Evolutionary conservation across 2,113 vertebrate genomes (phyloP).

Genomic region (Antigone vipio): DNA sequence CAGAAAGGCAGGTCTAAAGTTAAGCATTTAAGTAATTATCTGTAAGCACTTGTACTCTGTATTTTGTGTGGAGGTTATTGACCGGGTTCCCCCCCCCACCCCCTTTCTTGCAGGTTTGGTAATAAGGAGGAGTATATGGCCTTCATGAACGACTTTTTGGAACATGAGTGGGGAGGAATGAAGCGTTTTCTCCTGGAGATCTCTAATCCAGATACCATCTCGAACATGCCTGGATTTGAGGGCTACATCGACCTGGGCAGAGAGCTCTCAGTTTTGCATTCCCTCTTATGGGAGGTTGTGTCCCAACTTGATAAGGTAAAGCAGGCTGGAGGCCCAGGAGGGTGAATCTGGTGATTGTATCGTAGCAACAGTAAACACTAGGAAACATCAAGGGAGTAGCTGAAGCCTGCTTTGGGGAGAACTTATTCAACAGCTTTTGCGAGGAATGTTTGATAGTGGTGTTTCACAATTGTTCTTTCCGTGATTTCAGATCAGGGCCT

Average conservation of each 20-base stretch:
- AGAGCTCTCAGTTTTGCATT: conserved; percentile 92
- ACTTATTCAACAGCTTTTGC: background rate
- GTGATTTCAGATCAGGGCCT: background rate
- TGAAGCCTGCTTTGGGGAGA: background rate
- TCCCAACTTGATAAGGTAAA: conserved; percentile 96
- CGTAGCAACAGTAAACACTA: background rate
- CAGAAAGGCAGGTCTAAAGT: background rate
- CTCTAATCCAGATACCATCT: conserved; percentile 90
- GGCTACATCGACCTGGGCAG: conserved; percentile 94
- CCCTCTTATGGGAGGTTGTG: conserved; percentile 93
- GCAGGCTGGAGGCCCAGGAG: background rate
- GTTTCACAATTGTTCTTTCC: background rate
- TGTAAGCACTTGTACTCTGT: background rate
- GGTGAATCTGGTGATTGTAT: background rate
- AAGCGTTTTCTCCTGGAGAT: conserved; percentile 94
- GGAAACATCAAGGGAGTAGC: background rate
- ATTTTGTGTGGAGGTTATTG: background rate
- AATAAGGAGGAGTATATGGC: conserved; percentile 99
- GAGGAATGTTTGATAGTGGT: background rate
- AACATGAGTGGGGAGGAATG: conserved; percentile 96
- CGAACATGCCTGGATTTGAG: conserved; percentile 90
- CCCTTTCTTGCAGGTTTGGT: conserved; percentile 82
- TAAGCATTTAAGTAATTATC: background rate
- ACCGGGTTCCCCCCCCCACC: background rate
- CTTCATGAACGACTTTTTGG: conserved; percentile 97